Base-by-base conservation (phyloP, 2,113 vertebrate genomes). In the Corydoras maculifer region DNA sequence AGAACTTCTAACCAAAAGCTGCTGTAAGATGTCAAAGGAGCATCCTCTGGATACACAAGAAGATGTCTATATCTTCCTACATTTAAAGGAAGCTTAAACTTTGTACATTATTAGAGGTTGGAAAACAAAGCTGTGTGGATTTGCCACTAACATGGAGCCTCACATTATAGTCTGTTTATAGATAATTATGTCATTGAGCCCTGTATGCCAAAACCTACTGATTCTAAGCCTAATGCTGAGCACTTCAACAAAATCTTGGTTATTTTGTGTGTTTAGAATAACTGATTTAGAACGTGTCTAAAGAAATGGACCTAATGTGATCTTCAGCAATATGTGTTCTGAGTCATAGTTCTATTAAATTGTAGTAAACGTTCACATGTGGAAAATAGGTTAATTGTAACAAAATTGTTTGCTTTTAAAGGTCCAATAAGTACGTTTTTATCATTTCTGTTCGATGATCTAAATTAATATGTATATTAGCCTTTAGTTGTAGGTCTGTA, bases 1-100 rank as follows among this genome's bases (percentile, higher is more conserved):
- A 35, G 35, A 68, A 70, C 50, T 58, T 59, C 62, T 43, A 75
- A 61, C 68, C 73, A 77, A 70, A 79, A 70, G 73, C 73, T 81
- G 77, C 80, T 81, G 60, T 70, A 69, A 77, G 75, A 77, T 77
- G 73, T 73, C 69, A 75, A 69, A 58, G 69, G 77, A 70, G 62
- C 68, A 14, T 15, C 72, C 65, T 65, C 59, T 75, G 31, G 65
- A 29, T 15, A 61, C 53, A 75, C 53, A 70, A 61, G 76, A 62
- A 32, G 30, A 77, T 68, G 63, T 63, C 64, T 65, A 15, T 55
- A 70, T 67, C 30, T 67, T 55, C 53, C 65, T 15, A 65, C 50
- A 25, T 30, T 68, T 11, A 58, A 68, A 50, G 57, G 61, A 64
- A 63, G 74, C 65, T 58, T 76, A 70, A 76, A 57, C 43, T 51